Base-by-base conservation (phyloP, 1,140 invertebrate species). In the Hetaerina americana region DNA sequence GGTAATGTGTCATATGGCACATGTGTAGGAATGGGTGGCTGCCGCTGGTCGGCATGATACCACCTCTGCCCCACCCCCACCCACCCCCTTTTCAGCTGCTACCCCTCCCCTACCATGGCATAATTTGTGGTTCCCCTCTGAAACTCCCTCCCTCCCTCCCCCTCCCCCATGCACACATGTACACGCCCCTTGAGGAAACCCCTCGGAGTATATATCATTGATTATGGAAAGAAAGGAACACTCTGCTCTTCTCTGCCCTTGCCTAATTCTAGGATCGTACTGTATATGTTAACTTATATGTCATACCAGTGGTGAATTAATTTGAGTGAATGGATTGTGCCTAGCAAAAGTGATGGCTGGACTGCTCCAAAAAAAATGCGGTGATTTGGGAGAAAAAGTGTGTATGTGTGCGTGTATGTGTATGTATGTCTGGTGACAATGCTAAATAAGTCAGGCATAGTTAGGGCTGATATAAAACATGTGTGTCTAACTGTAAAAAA, bases 231-330 rank as follows among this genome's bases (percentile, higher is more conserved):
- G n/a, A n/a, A n/a, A n/a, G n/a, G n/a, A n/a, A n/a, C n/a, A n/a
- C n/a, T n/a, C n/a, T n/a, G 22, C 40, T 18, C 40, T 57, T 57
- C 40, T 57, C 40, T 57, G 22, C 40, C 40, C 40, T 57, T n/a
- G 40, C 40, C 40, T 57, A 57, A 57, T 2, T 57, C 40, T 57
- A 57, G 40, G 40, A 57, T 18, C 22, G 40, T 57, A 57, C 40
- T 57, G 40, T 57, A 57, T 57, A 57, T 57, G 40, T 57, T 57
- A 57, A 57, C 40, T 57, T 57, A 57, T 57, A 57, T 57, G 40
- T 57, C 40, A 57, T 57, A 57, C 40, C 40, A 57, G 40, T 57
- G 40, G 22, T 2, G 40, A 57, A 57, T 57, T 57, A 57, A 57
- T 57, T 57, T 57, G 40, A 57, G 40, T 57, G 40, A 57, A 57